A percentile compares a stretch with the other conserved stretches of the same genome.
Evolutionary conservation across 2,113 vertebrate genomes (phyloP).

Genomic region (Bambusicola thoracicus): DNA sequence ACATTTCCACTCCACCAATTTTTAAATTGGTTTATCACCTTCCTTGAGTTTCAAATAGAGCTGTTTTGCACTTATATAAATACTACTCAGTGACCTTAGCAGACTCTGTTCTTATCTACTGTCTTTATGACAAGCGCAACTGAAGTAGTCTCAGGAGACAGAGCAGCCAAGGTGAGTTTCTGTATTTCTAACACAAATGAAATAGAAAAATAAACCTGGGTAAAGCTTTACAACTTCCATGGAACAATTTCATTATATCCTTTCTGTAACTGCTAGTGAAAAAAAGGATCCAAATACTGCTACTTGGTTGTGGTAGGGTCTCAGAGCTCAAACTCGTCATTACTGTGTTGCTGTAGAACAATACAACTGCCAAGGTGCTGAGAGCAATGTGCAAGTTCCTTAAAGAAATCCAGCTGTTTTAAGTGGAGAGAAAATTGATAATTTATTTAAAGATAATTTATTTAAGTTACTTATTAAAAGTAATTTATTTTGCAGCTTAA

Average conservation of each 20-base stretch:
- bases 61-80: constrained; percentile 16
- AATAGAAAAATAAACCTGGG: constrained; percentile 37
- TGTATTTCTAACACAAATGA: constrained; percentile 44
- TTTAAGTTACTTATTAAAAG: no score
- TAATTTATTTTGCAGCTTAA: background rate
- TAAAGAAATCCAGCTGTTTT: background rate
- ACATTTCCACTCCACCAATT: background rate
- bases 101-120: constrained; percentile 3
- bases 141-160: constrained; percentile 33
- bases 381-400: background rate
- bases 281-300: background rate
- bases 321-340: background rate
- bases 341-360: background rate
- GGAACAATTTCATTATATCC: background rate
- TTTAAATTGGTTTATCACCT: constrained; percentile 45
- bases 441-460: background rate
- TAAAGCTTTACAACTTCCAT: constrained; percentile 5
- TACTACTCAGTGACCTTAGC: constrained; percentile 23
- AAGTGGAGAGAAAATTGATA: background rate
- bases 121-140: background rate
- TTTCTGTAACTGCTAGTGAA: background rate
- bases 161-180: background rate
- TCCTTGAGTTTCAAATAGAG: constrained; percentile 17
- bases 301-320: background rate
- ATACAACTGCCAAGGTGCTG: background rate